Evolutionary conservation across 2,113 vertebrate genomes (phyloP).

Genomic region (Ceuthmochares aereus): DNA sequence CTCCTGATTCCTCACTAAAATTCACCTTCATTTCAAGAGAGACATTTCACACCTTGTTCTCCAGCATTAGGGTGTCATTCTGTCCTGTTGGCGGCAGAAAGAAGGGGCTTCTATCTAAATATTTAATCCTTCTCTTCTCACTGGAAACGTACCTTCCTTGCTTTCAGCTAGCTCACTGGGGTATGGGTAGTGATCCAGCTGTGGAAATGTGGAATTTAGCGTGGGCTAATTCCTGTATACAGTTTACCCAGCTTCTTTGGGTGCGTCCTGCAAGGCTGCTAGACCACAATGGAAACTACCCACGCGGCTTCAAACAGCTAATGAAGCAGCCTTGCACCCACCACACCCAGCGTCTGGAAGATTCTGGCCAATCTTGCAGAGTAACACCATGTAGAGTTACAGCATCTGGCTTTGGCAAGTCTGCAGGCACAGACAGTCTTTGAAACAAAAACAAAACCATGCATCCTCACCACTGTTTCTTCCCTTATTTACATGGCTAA

Average conservation of each 20-base stretch:
- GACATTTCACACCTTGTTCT: neutral
- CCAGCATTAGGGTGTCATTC: neutral
- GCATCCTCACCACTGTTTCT: constrained; percentile 32
- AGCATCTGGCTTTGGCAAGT: constrained; percentile 62
- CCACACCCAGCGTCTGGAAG: constrained; percentile 60
- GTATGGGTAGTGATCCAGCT: neutral
- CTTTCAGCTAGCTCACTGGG: neutral
- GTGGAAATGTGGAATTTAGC: neutral
- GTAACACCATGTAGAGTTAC: constrained; percentile 39
- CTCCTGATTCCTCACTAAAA: neutral
- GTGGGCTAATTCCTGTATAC: constrained; percentile 37
- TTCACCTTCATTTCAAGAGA: neutral
- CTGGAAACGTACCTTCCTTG: neutral
- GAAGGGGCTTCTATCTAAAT: neutral
- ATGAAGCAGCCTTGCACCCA: constrained; percentile 55
- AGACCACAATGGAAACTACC: constrained; percentile 69
- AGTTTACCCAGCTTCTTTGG: constrained; percentile 48
- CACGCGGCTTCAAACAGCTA: constrained; percentile 66
- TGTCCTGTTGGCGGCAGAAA: neutral
- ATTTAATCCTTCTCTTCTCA: neutral
- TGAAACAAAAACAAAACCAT: constrained; percentile 62
- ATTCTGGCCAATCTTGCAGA: constrained; percentile 57
- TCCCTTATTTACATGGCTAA: constrained; percentile 32
- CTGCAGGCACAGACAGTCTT: constrained; percentile 44
- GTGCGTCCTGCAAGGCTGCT: constrained; percentile 56